These are phyloP conservation scores for Poeciliopsis presidionis DNA, from an alignment of 2,797 vertebrate species.

Conservation along the genomic window DNA sequence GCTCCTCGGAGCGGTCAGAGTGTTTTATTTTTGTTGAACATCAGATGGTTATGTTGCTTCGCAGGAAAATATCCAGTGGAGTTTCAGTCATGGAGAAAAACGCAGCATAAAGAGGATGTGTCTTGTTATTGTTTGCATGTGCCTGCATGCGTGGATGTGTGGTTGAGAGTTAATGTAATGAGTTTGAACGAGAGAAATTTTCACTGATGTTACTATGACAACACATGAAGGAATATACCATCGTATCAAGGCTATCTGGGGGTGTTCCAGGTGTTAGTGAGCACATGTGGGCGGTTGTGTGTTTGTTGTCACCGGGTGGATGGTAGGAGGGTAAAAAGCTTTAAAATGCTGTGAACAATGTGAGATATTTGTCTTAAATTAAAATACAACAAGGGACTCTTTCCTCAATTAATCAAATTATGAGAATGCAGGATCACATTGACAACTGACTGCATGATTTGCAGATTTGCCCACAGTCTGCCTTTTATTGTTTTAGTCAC, in stretches of 20 bases:
- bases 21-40: conserved; percentile 59
- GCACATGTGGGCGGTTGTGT: conserved; percentile 39
- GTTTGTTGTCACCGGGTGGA: conserved; percentile 35
- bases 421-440: conserved; percentile 1
- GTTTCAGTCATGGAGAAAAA: conserved; percentile 5
- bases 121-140: conserved; percentile 34
- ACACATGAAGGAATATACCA: conserved; percentile 81
- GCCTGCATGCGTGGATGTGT: conserved; percentile 20
- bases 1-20: conserved; percentile 44
- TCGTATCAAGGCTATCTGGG: conserved; percentile 66
- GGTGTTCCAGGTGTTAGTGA: conserved; percentile 58
- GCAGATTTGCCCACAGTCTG: not conserved
- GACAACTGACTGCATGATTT: not conserved
- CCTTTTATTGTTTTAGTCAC: not conserved
- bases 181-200: conserved; percentile 78
- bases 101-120: conserved; percentile 18
- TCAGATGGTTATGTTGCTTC: conserved; percentile 40
- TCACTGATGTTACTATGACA: conserved; percentile 86
- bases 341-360: conserved; percentile 27
- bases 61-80: conserved; percentile 18
- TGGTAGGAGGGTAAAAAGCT: conserved; percentile 25
- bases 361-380: conserved; percentile 7
- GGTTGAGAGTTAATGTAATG: conserved; percentile 71
- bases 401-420: not conserved
- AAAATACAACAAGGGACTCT: not conserved